phyloP scores from a whole-genome alignment of 1,140 invertebrate genomes.

The Anoplolepis gracilipes region DNA sequence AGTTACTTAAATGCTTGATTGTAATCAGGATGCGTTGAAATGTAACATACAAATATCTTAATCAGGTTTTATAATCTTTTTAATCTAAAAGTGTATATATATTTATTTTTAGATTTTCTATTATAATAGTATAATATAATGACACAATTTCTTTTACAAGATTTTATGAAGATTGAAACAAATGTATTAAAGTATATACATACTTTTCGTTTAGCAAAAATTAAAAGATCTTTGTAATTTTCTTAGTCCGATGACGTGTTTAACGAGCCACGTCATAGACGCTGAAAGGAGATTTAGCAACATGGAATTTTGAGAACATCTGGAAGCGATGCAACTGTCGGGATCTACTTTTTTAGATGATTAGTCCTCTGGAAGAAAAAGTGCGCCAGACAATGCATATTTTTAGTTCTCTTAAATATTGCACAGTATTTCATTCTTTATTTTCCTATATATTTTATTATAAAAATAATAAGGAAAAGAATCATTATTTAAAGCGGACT shows the following conservation, averaged over 20 bases:
- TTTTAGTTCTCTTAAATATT: slow-evolving; percentile 24
- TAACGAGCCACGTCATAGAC: not conserved
- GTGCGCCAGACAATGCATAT: slow-evolving; percentile 29
- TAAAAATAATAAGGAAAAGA: not conserved
- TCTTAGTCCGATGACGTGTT: not conserved
- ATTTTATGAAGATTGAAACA: not conserved
- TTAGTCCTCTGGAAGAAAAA: not conserved
- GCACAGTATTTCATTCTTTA: not conserved
- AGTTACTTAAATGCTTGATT: slow-evolving; percentile 30
- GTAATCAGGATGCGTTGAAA: not conserved
- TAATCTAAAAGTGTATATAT: not conserved
- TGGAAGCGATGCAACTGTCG: slow-evolving; percentile 49
- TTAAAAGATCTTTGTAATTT: slow-evolving; percentile 14
- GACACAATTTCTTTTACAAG: not conserved
- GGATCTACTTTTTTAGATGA: slow-evolving; percentile 47
- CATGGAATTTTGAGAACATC: slow-evolving; percentile 56
- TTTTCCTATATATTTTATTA: slow-evolving; percentile 19
- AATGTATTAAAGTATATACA: not conserved
- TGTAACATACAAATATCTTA: not conserved
- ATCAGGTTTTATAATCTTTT: slow-evolving; percentile 9
- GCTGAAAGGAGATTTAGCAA: slow-evolving; percentile 25
- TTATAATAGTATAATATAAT: too few relatives aligned
- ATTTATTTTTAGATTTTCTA: not conserved
- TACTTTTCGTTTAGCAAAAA: not conserved
- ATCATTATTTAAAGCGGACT: not conserved